Base-by-base conservation (phyloP, 1,140 invertebrate genomes). In the Laodelphax striatellus region DNA sequence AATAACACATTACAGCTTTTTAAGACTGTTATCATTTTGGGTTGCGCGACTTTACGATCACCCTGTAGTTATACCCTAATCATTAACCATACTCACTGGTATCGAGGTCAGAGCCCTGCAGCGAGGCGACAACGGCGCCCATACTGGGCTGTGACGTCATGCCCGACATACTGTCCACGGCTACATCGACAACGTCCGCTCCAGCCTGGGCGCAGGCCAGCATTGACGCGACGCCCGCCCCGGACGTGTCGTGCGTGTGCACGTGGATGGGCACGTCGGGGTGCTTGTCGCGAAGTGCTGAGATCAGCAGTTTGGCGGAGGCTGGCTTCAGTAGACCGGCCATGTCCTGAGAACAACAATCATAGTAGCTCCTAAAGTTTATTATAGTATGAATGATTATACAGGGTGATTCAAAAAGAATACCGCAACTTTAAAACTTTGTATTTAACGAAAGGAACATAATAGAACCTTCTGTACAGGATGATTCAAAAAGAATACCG, bases 131-230 rank as follows among this genome's bases (percentile, higher is more conserved):
- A 5, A 99, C 64, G 10, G 96, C 96, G 14, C 97, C 97, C 97
- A 99, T 98, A 60, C 90, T 94, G 8, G 97, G 97, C 74, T 99
- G 93, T 52, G 88, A 93, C 0, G 96, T 99, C 83, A 99, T 87
- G 24, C 97, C 97, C 21, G 93, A 97, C 97, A 99, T 98, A 52
- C 94, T 94, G 75, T 99, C 97, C 0, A 98, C 94, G 19, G 97
- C 97, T 14, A 94, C 93, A 75, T 99, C 97, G 0, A 99, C 94
- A 50, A 98, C 87, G 78, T 99, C 97, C 14, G 96, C 97, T 6
- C 96, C 96, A 43, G 94, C 89, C 69, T 92, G 78, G 0, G 94
- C 94, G 70, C 92, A 94, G 13, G 92, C 90, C 60, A 99, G 74
- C 93, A 98, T 97, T 0, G 92, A 82, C 0, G 97, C 95, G 24